Evolutionary conservation across 2,888 invertebrate species (phyloP), one percentile per base, ranked within the genome.

Genomic region (Rhimphoctona megacephalus): DNA sequence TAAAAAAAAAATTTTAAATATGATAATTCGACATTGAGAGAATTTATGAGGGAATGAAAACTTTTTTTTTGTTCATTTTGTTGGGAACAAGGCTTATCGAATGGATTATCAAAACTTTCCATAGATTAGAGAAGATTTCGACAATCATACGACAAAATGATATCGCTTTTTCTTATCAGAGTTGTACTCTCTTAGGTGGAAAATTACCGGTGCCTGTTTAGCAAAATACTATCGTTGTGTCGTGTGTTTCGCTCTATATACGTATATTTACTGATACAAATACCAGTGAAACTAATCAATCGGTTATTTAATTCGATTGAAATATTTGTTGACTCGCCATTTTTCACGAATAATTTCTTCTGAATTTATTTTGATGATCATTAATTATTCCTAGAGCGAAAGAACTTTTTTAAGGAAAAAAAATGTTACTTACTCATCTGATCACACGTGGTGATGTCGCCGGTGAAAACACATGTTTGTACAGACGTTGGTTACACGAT

Each of bases 91-190:
- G 30, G 33, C 25, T 77, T 78, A 73, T 85, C 79, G 39, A 52
- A 7, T 6, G 57, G 80, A 36, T 81, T 77, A 80, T 72, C 83
- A 64, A 82, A 80, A 83, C 74, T 80, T 54, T 76, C 25, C 79
- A 25, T 74, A 79, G 76, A 86, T 83, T 76, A 73, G 83, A 73
- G 83, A 72, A 80, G 70, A 77, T 83, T 86, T 86, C 80, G 86
- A 52, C 78, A 77, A 80, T 81, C 33, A 76, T 39, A 14, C 19
- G 46, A 22, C 81, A 67, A 39, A 66, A 43, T 46, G 69, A 80
- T 66, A 83, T 70, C 83, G 54, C 25, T 54, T 4, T 11, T 36
- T 52, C 76, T 80, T 76, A 80, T 81, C 86, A 39, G 54, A 19
- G 25, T 22, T 69, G 66, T 14, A 72, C 17, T 57, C 49, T 80